Base-by-base conservation (phyloP, 2,113 vertebrate genomes). In the Hippoglossus stenolepis region DNA sequence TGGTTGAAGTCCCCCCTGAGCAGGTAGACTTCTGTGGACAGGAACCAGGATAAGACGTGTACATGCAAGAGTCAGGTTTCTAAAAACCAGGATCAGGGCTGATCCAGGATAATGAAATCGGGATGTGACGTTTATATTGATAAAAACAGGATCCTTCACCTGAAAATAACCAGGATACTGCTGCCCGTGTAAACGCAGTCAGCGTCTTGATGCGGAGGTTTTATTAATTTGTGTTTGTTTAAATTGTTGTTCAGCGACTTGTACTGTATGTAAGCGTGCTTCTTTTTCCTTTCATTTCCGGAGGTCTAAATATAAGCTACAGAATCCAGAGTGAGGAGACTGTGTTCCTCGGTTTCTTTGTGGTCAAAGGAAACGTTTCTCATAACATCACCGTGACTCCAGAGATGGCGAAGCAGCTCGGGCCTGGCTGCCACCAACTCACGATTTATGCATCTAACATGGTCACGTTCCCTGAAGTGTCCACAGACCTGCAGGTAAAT, bases 221-320 rank as follows among this genome's bases (percentile, higher is more conserved):
- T 38, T 38, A 47, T 47, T 31, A 3, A 13, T 5, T 24, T 13
- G 3, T 10, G 49, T 20, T 3, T 0, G 35, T 31, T 12, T 17
- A 0, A 0, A 6, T 5, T 40, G 10, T 20, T 9, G 10, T 7
- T 35, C 31, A 35, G 31, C 6, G 7, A 49, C 5, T 1, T 57
- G 9, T 62, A 18, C 3, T 20, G 2, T 18, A 17, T 38, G 18
- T 43, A 2, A 21, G n/a, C 11, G n/a, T 54, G 18, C 3, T 18
- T 40, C 18, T 14, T 61, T 40, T 45, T 3, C 9, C 2, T 58
- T 49, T n/a, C 17, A 12, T 61, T 63, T 26, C 24, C n/a, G 9
- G 14, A 97, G 96, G 96, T 71, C 90, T 66, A 0, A 91, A 90
- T 61, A 90, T 96, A 76, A 94, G 92, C 67, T 96, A 96, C 69